Base-by-base conservation (phyloP, 2,888 invertebrate genomes). In the Lutraria lutraria region DNA sequence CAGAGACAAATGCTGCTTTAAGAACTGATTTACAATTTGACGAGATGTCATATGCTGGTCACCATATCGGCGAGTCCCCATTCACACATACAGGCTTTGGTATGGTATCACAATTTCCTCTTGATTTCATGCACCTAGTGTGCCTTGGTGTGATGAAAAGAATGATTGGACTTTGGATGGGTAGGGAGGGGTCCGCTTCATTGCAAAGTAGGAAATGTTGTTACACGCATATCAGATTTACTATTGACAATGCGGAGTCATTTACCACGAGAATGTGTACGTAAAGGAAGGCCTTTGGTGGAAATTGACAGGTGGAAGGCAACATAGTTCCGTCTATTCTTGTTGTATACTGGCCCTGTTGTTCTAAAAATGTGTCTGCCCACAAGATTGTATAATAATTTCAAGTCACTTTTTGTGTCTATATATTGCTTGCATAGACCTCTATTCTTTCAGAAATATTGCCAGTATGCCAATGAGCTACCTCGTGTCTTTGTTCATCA, bases 261-360 rank as follows among this genome's bases (percentile, higher is more conserved):
- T 88, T 19, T 92, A 25, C 92, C 92, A 80, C 25, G 88, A 72
- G 95, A 95, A 87, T 95, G 95, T 92, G 89, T 89, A 12, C 83
- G 95, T 54, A 94, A 93, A 90, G 94, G 94, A 8, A 90, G 95
- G 81, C 54, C 93, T 13, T 83, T 96, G 15, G 80, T 21, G 85
- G 93, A 95, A 63, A 76, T 94, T 34, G 91, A 93, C 13, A 87
- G 93, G 21, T 96, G 94, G 94, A 95, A 95, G 88, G 95, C 94
- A 25, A 94, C 95, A 13, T 95, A 96, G 90, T 94, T 93, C 81
- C 83, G 95, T 56, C 92, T 92, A 34, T 92, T 95, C 86, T 83
- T 95, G 0, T 89, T 95, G 53, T 95, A 95, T 88, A 93, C 93
- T 43, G 95, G 94, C 0, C 94, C 95, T 25, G 85, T 95, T 19